Conservation (phyloP, 1,140 invertebrate genomes). For the Bemisia tabaci region DNA sequence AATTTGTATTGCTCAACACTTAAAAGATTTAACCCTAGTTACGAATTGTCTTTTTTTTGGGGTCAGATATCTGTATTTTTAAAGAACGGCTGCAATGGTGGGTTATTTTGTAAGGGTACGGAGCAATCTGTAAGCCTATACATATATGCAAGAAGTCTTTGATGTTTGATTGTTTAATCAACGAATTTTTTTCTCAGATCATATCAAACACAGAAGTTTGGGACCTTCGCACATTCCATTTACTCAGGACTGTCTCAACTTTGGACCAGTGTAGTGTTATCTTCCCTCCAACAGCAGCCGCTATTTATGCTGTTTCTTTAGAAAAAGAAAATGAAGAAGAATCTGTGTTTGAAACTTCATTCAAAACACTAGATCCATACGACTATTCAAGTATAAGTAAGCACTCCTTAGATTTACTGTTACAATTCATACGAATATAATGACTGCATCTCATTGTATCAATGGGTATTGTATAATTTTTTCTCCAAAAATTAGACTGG, state of each 20-base stretch:
- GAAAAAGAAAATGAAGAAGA: constrained; percentile 50
- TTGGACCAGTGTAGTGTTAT: constrained; percentile 75
- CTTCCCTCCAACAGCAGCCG: constrained; percentile 50
- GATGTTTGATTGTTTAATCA: no score
- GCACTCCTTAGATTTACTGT: no score
- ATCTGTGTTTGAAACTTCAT: constrained; percentile 65
- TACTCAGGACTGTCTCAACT: constrained; percentile 82
- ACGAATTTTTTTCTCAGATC: constrained; percentile 30
- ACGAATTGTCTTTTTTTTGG: neutral
- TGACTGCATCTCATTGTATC: no score
- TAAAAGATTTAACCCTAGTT: no score
- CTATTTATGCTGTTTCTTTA: constrained; percentile 45
- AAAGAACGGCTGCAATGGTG: neutral
- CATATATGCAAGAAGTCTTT: no score
- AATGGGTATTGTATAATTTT: no score
- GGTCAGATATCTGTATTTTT: neutral
- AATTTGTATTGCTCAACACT: no score
- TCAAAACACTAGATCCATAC: constrained; percentile 83
- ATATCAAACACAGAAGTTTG: constrained; percentile 85
- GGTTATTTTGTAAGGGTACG: neutral
- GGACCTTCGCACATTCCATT: constrained; percentile 89
- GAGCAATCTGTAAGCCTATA: no score
- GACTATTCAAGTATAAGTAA: constrained; percentile 87
- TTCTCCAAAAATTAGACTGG: no score
- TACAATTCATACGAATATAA: no score